Conservation (phyloP, 2,113 vertebrate species). For the Mastomys coucha region DNA sequence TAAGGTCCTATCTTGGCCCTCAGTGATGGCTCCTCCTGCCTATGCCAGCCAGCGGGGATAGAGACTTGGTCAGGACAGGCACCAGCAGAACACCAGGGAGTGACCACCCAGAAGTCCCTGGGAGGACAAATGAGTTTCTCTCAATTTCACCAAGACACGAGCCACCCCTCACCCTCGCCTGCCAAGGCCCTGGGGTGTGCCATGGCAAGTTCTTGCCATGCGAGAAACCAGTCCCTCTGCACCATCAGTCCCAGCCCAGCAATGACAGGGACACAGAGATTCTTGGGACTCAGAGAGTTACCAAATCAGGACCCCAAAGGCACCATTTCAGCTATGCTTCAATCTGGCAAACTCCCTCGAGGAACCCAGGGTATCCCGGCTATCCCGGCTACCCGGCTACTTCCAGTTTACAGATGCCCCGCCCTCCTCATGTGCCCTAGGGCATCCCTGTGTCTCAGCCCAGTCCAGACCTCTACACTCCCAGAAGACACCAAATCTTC, state of each 20-base stretch:
- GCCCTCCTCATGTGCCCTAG: neutral
- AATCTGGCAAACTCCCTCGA: neutral
- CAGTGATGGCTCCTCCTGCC: neutral
- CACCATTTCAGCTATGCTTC: neutral
- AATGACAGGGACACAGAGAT: neutral
- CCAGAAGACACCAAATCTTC: neutral
- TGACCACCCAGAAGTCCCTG: neutral
- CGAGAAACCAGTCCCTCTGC: neutral
- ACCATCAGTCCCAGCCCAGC: neutral
- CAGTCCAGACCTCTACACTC: too few relatives aligned
- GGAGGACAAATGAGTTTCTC: too few relatives aligned
- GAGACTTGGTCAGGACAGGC: fast-evolving
- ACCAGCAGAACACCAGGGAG: neutral
- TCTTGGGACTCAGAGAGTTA: neutral
- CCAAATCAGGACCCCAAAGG: neutral
- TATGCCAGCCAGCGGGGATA: neutral
- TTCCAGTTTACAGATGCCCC: neutral
- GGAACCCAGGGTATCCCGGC: neutral
- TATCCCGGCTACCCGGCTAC: too few relatives aligned
- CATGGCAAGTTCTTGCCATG: neutral
- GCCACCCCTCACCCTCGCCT: neutral
- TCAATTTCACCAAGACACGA: neutral
- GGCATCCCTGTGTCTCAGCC: neutral
- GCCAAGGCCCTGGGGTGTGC: neutral
- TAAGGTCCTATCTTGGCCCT: too few relatives aligned